A percentile compares a stretch with the other conserved stretches of the same genome.
Conservation (phyloP, 2,797 vertebrate species). For the Australoheros facetus region DNA sequence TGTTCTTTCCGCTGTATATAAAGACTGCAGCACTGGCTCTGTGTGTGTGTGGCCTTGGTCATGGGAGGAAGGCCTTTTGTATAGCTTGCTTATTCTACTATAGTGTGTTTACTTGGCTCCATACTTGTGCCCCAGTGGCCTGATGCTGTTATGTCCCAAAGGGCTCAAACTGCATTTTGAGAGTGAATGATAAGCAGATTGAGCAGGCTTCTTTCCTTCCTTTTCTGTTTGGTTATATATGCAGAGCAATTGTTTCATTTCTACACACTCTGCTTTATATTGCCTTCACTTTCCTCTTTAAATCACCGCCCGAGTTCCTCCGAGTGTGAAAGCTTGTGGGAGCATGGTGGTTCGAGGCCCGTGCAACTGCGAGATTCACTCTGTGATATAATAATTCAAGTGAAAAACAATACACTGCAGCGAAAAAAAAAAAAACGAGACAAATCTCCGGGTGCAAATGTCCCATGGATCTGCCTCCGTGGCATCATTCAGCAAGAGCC, state of each 20-base stretch:
- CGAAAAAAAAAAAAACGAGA: not conserved
- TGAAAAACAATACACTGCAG: conserved; percentile 31
- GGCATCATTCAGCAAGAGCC: conserved; percentile 5
- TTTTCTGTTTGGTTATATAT: conserved; percentile 1
- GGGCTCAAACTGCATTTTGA: conserved; percentile 52
- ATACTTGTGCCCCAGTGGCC: conserved; percentile 55
- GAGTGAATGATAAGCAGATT: conserved; percentile 62
- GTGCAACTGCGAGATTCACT: conserved; percentile 17
- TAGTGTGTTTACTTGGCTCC: conserved; percentile 68
- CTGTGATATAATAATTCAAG: conserved; percentile 32
- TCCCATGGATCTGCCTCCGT: conserved; percentile 31
- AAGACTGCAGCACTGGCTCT: conserved; percentile 9
- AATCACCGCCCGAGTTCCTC: conserved; percentile 20
- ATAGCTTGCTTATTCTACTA: conserved; percentile 60
- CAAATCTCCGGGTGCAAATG: conserved; percentile 44
- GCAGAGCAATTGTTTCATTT: conserved; percentile 34
- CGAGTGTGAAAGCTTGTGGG: not conserved
- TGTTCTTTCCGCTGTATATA: conserved; percentile 34
- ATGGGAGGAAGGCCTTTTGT: conserved; percentile 64
- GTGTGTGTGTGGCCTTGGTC: conserved; percentile 64
- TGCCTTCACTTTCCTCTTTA: not conserved
- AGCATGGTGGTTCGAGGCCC: not conserved
- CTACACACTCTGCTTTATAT: not conserved
- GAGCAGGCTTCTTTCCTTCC: conserved; percentile 25
- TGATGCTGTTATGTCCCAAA: conserved; percentile 65